A percentile compares a stretch with the other conserved stretches of the same genome.
These are phyloP conservation scores for Ditula angustiorana DNA, from an alignment of 2,888 invertebrate species.

Conservation along the genomic window DNA sequence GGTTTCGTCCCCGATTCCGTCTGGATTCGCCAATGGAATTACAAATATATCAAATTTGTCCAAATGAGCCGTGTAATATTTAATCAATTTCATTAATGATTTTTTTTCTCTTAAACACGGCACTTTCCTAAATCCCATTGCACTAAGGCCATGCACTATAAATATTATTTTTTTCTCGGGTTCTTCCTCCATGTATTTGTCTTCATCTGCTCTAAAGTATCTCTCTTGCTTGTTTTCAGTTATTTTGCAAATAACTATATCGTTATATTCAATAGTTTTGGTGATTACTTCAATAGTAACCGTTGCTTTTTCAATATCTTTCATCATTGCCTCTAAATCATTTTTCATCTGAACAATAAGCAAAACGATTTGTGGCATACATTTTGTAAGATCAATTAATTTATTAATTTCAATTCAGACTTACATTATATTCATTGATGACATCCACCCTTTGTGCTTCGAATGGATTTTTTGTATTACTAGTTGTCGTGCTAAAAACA, in stretches of 20 bases:
- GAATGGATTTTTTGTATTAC: background rate
- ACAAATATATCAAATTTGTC: conserved; percentile 73
- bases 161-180: conserved; percentile 71
- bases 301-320: conserved; percentile 53
- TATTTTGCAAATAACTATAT: conserved; percentile 65
- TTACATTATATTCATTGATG: conserved; percentile 4
- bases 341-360: conserved; percentile 51
- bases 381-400: background rate
- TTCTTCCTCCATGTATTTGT: conserved; percentile 63
- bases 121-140: conserved; percentile 56
- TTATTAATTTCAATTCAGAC: background rate
- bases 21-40: conserved; percentile 76
- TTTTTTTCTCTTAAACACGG: conserved; percentile 44
- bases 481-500: background rate
- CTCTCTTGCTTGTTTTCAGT: conserved; percentile 43
- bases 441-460: background rate
- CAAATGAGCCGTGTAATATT: conserved; percentile 63
- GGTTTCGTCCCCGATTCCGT: conserved; percentile 54
- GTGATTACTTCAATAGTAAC: conserved; percentile 58
- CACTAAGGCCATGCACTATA: conserved; percentile 70
- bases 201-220: conserved; percentile 45
- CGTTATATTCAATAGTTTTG: conserved; percentile 66
- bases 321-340: conserved; percentile 51
- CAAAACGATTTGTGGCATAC: background rate
- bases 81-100: conserved; percentile 53